Conservation (phyloP, 2,113 vertebrate species). For the Talpa occidentalis region DNA sequence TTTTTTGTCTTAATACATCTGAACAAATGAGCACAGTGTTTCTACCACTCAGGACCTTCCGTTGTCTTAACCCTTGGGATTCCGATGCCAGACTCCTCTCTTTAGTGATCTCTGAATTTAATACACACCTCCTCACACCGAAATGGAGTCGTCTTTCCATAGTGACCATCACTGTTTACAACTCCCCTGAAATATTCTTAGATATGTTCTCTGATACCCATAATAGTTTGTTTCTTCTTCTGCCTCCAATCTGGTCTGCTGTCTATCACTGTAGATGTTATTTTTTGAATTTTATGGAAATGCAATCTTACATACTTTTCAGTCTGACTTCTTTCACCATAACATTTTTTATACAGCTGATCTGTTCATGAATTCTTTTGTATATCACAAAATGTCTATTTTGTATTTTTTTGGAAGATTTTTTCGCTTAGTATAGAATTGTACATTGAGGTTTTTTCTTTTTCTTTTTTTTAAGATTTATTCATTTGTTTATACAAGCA, state of each 20-base stretch:
- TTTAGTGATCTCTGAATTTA: not conserved
- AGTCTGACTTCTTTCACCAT: too few relatives aligned
- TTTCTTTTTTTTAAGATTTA: too few relatives aligned
- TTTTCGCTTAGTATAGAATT: not conserved
- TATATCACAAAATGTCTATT: not conserved
- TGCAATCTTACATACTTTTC: too few relatives aligned
- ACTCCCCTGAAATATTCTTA: not conserved
- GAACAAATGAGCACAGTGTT: not conserved
- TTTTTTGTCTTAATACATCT: not conserved
- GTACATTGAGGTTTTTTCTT: not conserved
- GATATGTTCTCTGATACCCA: not conserved
- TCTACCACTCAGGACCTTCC: not conserved
- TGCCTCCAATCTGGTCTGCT: not conserved
- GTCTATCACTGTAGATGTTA: not conserved
- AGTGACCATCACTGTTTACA: not conserved
- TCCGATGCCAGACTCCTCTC: not conserved
- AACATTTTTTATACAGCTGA: not conserved
- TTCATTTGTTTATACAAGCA: too few relatives aligned
- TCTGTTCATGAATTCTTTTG: not conserved
- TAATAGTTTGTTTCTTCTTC: not conserved
- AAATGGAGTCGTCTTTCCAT: not conserved
- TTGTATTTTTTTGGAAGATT: not conserved
- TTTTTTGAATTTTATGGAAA: not conserved
- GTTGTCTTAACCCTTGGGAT: not conserved
- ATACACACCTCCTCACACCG: not conserved